Conservation (phyloP, 2,113 vertebrate genomes). For the Odobenus rosmarus region DNA sequence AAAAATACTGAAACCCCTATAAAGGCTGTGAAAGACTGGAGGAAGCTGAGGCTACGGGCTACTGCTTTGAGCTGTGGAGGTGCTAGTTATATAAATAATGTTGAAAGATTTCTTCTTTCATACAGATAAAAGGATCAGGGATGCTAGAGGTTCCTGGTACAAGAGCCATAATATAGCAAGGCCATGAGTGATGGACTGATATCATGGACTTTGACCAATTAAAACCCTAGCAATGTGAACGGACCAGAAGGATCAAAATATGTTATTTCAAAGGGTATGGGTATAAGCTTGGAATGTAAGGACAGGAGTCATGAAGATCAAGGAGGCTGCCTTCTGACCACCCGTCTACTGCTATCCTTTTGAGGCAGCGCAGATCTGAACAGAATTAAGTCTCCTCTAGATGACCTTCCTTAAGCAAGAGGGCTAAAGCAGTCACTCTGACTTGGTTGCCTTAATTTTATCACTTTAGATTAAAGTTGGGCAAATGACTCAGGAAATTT, state of each 20-base stretch:
- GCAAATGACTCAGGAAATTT: neutral
- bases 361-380: neutral
- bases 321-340: slow-evolving; percentile 6
- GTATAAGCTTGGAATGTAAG: slow-evolving; percentile 40
- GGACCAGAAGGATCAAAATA: slow-evolving; percentile 48
- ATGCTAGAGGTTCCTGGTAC: slow-evolving; percentile 5
- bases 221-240: slow-evolving; percentile 36
- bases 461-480: neutral
- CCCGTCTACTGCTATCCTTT: slow-evolving; percentile 50
- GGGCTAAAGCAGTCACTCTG: neutral
- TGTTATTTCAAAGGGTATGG: slow-evolving; percentile 56
- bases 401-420: slow-evolving; percentile 28
- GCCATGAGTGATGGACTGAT: neutral
- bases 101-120: slow-evolving; percentile 70
- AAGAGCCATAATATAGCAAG: slow-evolving; percentile 10
- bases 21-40: neutral
- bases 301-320: slow-evolving; percentile 57
- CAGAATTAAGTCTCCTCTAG: slow-evolving; percentile 15
- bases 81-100: slow-evolving; percentile 65
- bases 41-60: slow-evolving; percentile 21
- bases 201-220: slow-evolving; percentile 66
- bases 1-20: slow-evolving; percentile 20
- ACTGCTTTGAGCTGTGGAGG: slow-evolving; percentile 57
- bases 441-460: neutral
- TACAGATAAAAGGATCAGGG: slow-evolving; percentile 65